phyloP scores from a whole-genome alignment of 1,140 invertebrate genomes.

The Dysdera silvatica region DNA sequence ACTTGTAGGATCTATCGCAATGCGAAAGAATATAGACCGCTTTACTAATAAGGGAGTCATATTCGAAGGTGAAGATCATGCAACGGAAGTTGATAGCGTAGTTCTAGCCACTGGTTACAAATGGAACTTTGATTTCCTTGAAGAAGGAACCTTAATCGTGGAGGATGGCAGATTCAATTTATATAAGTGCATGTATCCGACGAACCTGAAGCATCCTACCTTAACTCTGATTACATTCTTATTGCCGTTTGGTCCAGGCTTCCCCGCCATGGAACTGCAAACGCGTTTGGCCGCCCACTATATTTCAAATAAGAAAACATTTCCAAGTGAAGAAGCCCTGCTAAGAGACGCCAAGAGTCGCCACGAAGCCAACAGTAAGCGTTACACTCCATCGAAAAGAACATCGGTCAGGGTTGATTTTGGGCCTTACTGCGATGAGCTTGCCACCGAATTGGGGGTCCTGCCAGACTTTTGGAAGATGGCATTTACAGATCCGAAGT shows the following conservation, averaged over 20 bases:
- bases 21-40: constrained; percentile 41
- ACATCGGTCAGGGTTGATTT: constrained; percentile 46
- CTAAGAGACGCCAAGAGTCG: constrained; percentile 41
- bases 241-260: constrained; percentile 49
- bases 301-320: constrained; percentile 20
- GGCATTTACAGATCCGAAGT: constrained; percentile 37
- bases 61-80: constrained; percentile 33
- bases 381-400: constrained; percentile 36
- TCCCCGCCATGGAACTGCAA: constrained; percentile 48
- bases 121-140: constrained; percentile 26
- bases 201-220: constrained; percentile 35
- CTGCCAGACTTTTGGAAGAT: constrained; percentile 43
- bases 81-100: constrained; percentile 26
- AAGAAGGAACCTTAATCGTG: constrained; percentile 16
- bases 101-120: constrained; percentile 34
- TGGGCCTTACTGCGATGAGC: constrained; percentile 45
- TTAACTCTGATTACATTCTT: constrained; percentile 49
- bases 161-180: constrained; percentile 44
- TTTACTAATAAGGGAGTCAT: constrained; percentile 39
- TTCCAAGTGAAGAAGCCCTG: constrained; percentile 39
- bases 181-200: constrained; percentile 46
- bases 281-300: constrained; percentile 31
- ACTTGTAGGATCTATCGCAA: constrained; percentile 39
- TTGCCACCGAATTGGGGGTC: constrained; percentile 45
- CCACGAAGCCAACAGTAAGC: constrained; percentile 10